phyloP scores from a whole-genome alignment of 2,113 vertebrate genomes.

The Eurypyga helias region DNA sequence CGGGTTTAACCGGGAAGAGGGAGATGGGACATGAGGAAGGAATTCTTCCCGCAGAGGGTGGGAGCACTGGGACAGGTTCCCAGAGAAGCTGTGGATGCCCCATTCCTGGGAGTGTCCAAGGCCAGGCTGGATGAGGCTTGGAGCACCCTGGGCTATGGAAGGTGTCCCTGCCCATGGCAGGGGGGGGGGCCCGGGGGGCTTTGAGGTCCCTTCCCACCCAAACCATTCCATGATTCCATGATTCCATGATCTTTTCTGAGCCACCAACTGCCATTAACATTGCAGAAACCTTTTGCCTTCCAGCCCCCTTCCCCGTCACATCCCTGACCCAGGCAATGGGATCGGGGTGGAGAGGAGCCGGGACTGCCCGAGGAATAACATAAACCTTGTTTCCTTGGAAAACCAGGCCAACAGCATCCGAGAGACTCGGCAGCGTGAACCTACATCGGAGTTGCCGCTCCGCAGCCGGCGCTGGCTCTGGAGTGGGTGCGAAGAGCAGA shows the following conservation, averaged over 20 bases:
- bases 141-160: no score
- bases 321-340: accelerated
- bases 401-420: background rate
- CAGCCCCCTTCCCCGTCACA: accelerated
- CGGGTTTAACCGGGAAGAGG: no score
- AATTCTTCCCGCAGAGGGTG: no score
- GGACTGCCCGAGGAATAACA: accelerated
- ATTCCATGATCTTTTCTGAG: background rate
- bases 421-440: background rate
- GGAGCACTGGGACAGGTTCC: no score
- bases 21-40: no score
- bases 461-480: background rate
- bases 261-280: accelerated
- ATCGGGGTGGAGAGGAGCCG: background rate
- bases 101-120: no score
- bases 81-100: no score
- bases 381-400: background rate
- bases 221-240: no score
- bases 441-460: background rate
- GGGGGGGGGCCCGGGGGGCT: no score
- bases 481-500: background rate
- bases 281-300: accelerated
- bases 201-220: no score
- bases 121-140: no score
- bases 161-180: no score